phyloP scores from a whole-genome alignment of 2,797 vertebrate species.

The Darevskia mixta region DNA sequence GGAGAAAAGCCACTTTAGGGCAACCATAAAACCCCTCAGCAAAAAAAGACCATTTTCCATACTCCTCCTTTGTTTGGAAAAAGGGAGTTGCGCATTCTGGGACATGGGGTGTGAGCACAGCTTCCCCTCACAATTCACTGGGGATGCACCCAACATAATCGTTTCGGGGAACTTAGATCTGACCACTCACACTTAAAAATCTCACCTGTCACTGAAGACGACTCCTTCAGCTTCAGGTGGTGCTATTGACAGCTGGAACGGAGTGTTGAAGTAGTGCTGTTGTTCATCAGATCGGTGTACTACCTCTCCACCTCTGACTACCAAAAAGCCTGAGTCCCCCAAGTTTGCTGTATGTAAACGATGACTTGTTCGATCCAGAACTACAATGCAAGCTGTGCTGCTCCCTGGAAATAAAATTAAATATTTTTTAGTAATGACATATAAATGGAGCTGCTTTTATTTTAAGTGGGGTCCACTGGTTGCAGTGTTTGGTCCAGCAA shows the following conservation, averaged over 20 bases:
- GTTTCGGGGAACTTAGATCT: fast-evolving
- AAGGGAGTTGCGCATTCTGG: not conserved
- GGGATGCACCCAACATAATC: not conserved
- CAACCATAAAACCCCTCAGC: not conserved
- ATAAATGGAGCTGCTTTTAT: not conserved
- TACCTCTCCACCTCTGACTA: conserved; percentile 95
- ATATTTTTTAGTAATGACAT: not conserved
- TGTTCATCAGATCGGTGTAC: conserved; percentile 98
- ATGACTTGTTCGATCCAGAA: conserved; percentile 94
- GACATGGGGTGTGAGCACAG: not conserved
- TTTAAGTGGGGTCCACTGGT: fast-evolving
- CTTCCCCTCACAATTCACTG: not conserved
- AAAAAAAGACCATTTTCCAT: not conserved
- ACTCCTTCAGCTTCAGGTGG: conserved; percentile 94
- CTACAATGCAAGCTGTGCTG: conserved; percentile 97
- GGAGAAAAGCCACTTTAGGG: not conserved
- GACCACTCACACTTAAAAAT: not conserved
- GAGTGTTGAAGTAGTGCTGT: conserved; percentile 99
- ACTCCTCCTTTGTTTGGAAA: not conserved
- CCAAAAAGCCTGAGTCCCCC: conserved; percentile 96
- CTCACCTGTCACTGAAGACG: conserved; percentile 95
- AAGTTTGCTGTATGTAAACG: conserved; percentile 95
- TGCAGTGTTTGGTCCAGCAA: not conserved
- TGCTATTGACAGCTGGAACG: conserved; percentile 96
- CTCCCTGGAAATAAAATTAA: conserved; percentile 84